A percentile compares a stretch with the other conserved stretches of the same genome.
Conservation (phyloP, 92 coral and sea anemone species). For the Palythoa heliodiscus region DNA sequence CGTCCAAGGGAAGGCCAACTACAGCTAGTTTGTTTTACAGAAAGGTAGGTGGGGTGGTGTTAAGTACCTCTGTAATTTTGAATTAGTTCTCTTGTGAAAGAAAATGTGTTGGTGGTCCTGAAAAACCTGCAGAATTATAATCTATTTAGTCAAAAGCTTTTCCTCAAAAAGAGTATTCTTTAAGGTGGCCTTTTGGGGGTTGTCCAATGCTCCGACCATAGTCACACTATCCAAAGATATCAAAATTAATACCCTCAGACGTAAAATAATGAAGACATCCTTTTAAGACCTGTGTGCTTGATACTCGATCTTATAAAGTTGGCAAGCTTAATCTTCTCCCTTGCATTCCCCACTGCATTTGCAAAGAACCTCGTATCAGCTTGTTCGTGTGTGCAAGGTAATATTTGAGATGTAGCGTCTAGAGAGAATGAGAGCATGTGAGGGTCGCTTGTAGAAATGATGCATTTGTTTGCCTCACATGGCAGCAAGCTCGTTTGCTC, state of each 20-base stretch:
- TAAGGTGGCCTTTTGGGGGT: not conserved
- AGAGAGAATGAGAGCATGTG: slow-evolving; percentile 31
- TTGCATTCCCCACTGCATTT: slow-evolving; percentile 50
- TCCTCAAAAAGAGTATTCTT: not conserved
- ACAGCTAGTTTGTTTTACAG: not conserved
- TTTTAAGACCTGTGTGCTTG: not conserved
- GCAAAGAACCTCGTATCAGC: slow-evolving; percentile 50
- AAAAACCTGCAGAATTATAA: too few relatives aligned
- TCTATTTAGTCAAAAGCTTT: too few relatives aligned
- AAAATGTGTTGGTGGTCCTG: too few relatives aligned
- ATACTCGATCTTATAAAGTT: slow-evolving; percentile 17
- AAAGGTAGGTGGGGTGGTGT: not conserved
- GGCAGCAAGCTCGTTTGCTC: slow-evolving; percentile 36
- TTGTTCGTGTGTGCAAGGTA: slow-evolving; percentile 50
- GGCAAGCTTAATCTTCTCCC: slow-evolving; percentile 22
- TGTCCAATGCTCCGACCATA: not conserved
- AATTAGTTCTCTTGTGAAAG: not conserved
- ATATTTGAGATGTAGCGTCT: slow-evolving; percentile 37
- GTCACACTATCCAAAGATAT: not conserved
- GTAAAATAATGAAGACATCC: not conserved
- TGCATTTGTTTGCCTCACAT: slow-evolving; percentile 28
- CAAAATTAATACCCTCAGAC: not conserved
- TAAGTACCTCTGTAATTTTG: not conserved
- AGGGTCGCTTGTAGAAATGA: slow-evolving; percentile 44
- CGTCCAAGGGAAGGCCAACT: not conserved